Percentiles rank a stretch among this genome's conserved stretches.
Evolutionary conservation across 2,888 invertebrate genomes (phyloP).

Genomic region (Balanococcus diminutus): DNA sequence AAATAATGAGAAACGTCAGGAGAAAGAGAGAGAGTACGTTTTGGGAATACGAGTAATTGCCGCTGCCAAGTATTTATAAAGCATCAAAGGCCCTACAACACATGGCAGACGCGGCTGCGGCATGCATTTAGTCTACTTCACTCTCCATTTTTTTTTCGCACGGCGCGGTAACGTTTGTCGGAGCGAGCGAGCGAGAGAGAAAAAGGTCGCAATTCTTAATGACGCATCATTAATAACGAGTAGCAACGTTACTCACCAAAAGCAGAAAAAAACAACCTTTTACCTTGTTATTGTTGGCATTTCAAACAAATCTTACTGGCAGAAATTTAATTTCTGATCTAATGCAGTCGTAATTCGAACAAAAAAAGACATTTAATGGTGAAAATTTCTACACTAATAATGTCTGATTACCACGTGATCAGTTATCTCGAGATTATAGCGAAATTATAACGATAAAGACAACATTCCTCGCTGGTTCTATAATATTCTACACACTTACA

Average conservation of each 20-base stretch:
- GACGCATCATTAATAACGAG: slow-evolving; percentile 33
- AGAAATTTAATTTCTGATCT: slow-evolving; percentile 38
- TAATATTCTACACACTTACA: too few relatives aligned
- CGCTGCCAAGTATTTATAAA: slow-evolving; percentile 35
- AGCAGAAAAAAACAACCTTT: slow-evolving; percentile 36
- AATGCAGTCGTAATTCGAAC: slow-evolving; percentile 29
- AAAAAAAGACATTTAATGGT: neutral
- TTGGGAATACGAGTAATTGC: slow-evolving; percentile 42
- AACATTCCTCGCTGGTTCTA: too few relatives aligned
- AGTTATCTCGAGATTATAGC: neutral
- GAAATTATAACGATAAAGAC: neutral
- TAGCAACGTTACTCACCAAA: neutral
- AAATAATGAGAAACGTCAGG: slow-evolving; percentile 38
- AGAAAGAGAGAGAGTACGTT: slow-evolving; percentile 32
- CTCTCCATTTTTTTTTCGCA: neutral
- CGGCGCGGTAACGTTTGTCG: neutral
- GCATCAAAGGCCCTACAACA: slow-evolving; percentile 34
- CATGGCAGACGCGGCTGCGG: slow-evolving; percentile 32
- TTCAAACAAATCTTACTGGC: slow-evolving; percentile 13
- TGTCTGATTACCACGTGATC: neutral
- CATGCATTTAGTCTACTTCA: slow-evolving; percentile 26
- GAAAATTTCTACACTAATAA: neutral
- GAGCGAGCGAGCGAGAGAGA: neutral
- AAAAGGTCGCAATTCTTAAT: slow-evolving; percentile 38
- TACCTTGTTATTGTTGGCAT: slow-evolving; percentile 35